Percentiles rank a stretch among this genome's conserved stretches.
These are phyloP conservation scores for Macrotus californicus DNA, from an alignment of 2,113 vertebrate genomes.

Conservation along the genomic window DNA sequence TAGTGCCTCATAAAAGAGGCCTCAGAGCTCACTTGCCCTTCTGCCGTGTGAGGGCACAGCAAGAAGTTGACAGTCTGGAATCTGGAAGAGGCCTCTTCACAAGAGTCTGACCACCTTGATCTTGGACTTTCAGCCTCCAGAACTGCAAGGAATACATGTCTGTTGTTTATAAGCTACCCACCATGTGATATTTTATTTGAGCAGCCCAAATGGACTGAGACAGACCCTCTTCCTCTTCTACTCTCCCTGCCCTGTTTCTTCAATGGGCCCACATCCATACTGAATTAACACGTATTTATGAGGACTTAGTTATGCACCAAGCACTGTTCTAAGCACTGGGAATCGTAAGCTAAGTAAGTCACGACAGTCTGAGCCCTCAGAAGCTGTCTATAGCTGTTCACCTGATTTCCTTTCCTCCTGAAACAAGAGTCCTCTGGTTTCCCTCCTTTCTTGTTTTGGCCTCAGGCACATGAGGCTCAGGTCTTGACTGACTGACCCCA, in stretches of 20 bases:
- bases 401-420: not conserved
- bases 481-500: not conserved
- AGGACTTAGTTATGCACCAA: fast-evolving
- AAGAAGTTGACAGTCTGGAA: not conserved
- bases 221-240: fast-evolving
- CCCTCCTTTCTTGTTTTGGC: not conserved
- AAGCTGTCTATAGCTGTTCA: not conserved
- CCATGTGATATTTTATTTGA: not conserved
- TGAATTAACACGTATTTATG: not conserved
- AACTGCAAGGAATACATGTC: not conserved
- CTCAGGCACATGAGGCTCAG: not conserved
- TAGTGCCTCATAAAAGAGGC: not conserved
- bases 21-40: not conserved
- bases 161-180: not conserved
- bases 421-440: not conserved
- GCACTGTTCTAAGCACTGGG: fast-evolving
- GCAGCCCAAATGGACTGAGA: not conserved
- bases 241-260: not conserved
- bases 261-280: fast-evolving
- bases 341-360: not conserved
- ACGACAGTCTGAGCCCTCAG: too few relatives aligned
- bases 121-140: not conserved
- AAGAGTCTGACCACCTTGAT: not conserved
- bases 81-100: not conserved
- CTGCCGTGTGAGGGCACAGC: too few relatives aligned